Base-by-base conservation (phyloP, 1,140 invertebrate species). In the Steinernema khuongi region DNA sequence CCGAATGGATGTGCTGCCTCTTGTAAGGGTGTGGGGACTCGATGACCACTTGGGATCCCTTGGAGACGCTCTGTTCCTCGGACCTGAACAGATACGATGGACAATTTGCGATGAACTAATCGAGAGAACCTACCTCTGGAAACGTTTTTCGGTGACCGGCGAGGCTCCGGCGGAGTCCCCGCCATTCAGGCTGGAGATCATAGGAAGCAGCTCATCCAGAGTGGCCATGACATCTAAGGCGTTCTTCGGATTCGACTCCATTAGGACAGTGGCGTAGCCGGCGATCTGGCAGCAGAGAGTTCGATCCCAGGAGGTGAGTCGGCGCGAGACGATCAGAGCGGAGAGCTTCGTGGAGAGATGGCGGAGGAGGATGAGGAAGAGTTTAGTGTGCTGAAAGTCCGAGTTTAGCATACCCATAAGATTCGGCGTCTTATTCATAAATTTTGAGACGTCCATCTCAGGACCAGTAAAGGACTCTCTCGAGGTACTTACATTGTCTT, bases 21-120 rank as follows among this genome's bases (percentile, higher is more conserved):
- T 94, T 93, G 86, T 98, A 98, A 0, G 95, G 96, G 89, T 98
- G 96, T 33, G 95, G 93, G 86, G 94, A 96, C 87, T 98, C 94
- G 7, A 97, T 90, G 88, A 93, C 90, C 11, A 93, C 91, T 84
- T 94, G 95, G 87, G 94, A 92, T 31, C 83, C 82, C 30, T 91
- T 91, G 0, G 92, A 92, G 11, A 41, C 41, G 14, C 33, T 67
- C 19, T 50, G 26, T 44, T 70, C 73, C 43, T 50, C 76, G 19
- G 4, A 36, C 31, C 31, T 78, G 19, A 18, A 33, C 69, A 30
- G 31, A 77, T n/a, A 73, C 74, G 32, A 43, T 11, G 68, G 71
- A 44, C 69, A 31, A 44, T 74, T 30, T 73, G 75, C 69, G 31
- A 76, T 72, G 70, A 73, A 70, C 60, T 75, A 77, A 67, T 72